Base-by-base conservation (phyloP, 2,888 invertebrate genomes). In the Ophioninae sp. region DNA sequence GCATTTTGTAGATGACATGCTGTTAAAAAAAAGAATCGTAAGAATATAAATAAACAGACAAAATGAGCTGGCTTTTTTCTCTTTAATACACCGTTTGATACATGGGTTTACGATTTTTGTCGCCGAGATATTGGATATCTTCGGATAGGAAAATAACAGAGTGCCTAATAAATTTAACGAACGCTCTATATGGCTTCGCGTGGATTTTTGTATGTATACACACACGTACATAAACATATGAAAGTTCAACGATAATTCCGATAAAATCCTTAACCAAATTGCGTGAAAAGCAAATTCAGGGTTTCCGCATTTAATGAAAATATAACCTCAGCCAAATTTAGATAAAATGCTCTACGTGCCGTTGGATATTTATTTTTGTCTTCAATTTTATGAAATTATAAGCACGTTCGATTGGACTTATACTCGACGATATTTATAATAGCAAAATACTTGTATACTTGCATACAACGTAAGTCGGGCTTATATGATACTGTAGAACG, bases 401-500 rank as follows among this genome's bases (percentile, higher is more conserved):
- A 51, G 6, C 8, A 8, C 23, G 67, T 23, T 37, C 17, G 20
- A 39, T 39, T 23, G 17, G 51, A 65, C 17, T 22, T 20, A 23
- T 22, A 39, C 22, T 17, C 30, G 51, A 63, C 61, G 51, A 63
- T 72, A 30, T 56, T 76, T 39, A 63, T 37, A 63, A 63, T 63
- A 23, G 37, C 22, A 39, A 13, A 61, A 51, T 13, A n/a, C 63
- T 41, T 13, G n/a, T 3, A 67, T 37, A 39, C 20, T 20, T n/a
- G 41, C 59, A 39, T n/a, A 7, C 30, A n/a, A 8, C 22, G 17
- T 51, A 64, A 64, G 56, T 75, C 13, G 13, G 37, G 37, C 17
- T 69, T 22, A 51, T 30, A 39, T 30, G 41, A 51, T 51, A 30
- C 58, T 76, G 63, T 65, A 56, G 37, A 67, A 63, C 67, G 39